Conservation (phyloP, 2,797 vertebrate genomes). For the Notolabrus celidotus region DNA sequence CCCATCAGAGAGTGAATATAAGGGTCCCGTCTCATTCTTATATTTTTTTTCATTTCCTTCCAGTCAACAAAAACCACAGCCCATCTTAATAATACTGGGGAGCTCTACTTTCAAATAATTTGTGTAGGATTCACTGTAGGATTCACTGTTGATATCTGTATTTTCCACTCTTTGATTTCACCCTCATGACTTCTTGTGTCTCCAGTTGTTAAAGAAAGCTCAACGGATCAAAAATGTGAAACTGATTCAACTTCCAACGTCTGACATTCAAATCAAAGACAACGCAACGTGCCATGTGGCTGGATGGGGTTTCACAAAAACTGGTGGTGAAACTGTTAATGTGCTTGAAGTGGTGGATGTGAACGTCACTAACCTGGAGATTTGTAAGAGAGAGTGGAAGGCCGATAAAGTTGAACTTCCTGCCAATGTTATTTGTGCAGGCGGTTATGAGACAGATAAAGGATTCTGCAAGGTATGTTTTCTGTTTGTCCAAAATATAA, state of each 20-base stretch:
- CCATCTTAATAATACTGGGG: no score
- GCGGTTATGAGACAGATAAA: conserved; percentile 33
- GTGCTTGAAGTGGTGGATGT: conserved; percentile 47
- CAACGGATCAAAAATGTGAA: neutral
- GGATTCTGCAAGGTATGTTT: conserved; percentile 65
- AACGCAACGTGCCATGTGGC: conserved; percentile 48
- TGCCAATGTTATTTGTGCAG: conserved; percentile 62
- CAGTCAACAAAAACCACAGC: no score
- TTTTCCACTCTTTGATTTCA: neutral
- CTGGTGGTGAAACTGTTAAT: rapidly evolving
- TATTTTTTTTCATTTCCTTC: no score
- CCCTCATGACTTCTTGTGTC: conserved; percentile 6
- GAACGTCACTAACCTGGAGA: neutral
- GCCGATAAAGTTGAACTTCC: conserved; percentile 2
- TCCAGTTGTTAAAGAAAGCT: conserved; percentile 56
- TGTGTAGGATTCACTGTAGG: no score
- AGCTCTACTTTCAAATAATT: no score
- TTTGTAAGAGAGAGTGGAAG: conserved; percentile 42
- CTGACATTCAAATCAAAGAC: neutral
- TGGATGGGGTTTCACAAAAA: conserved; percentile 50
- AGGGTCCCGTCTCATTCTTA: no score
- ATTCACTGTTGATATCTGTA: no score
- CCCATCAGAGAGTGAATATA: no score
- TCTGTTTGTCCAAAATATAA: rapidly evolving
- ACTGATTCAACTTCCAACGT: conserved; percentile 15